Conservation (phyloP, 2,888 invertebrate species). For the Netelia inedita region DNA sequence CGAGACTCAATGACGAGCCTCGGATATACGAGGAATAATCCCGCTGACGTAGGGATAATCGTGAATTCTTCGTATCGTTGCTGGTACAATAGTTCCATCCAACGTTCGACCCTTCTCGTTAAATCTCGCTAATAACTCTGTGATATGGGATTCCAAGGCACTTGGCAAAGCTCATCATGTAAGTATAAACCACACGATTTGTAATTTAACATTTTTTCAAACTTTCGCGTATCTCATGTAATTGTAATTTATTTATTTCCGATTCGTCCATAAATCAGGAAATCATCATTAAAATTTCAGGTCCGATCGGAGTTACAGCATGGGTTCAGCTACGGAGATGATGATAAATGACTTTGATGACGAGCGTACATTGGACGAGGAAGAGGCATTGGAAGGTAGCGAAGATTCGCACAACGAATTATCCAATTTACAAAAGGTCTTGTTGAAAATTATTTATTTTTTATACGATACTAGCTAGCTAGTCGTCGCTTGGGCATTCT, state of each 20-base stretch:
- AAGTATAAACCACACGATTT: slow-evolving; percentile 23
- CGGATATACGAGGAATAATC: slow-evolving; percentile 4
- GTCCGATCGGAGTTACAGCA: slow-evolving; percentile 87
- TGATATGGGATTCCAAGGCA: slow-evolving; percentile 60
- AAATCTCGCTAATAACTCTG: slow-evolving; percentile 27
- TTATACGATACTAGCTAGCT: not conserved
- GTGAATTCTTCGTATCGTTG: not conserved
- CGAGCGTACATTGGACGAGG: slow-evolving; percentile 98
- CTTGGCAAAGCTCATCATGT: slow-evolving; percentile 59
- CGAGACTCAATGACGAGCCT: slow-evolving; percentile 26
- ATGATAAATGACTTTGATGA: slow-evolving; percentile 99
- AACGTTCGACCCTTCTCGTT: slow-evolving; percentile 33
- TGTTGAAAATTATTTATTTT: slow-evolving; percentile 34
- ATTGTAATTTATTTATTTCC: not conserved
- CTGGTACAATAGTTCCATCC: not conserved
- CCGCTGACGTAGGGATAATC: slow-evolving; percentile 13
- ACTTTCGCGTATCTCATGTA: no score
- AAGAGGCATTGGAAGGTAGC: slow-evolving; percentile 96
- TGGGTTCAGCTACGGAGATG: slow-evolving; percentile 98
- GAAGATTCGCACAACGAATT: slow-evolving; percentile 96
- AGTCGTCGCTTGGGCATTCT: not conserved
- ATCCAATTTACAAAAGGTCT: slow-evolving; percentile 93
- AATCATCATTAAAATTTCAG: slow-evolving; percentile 69
- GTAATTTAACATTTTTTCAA: no score
- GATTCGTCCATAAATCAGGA: not conserved